Conservation (phyloP, 2,888 invertebrate species). For the Chrysotoxum bicinctum region DNA sequence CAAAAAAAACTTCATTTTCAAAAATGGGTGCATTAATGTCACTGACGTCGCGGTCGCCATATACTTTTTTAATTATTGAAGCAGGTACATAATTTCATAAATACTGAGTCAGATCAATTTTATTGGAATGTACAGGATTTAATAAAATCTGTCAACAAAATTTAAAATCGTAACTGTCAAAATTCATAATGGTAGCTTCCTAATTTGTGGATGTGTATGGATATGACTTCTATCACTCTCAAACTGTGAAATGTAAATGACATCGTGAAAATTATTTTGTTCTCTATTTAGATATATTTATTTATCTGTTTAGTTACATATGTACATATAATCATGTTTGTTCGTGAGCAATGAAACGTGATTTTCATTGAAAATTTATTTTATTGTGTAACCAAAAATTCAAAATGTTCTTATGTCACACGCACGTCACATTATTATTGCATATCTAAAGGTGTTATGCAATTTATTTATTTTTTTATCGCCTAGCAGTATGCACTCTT, state of each 20-base stretch:
- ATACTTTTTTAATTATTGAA: no score
- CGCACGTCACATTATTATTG: constrained; percentile 3
- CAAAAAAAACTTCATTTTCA: no score
- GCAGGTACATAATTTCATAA: no score
- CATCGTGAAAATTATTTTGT: no score
- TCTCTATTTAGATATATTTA: no score
- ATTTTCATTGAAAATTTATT: not conserved
- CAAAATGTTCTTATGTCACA: not conserved
- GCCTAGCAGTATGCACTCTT: constrained; percentile 23
- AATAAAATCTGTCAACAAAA: not conserved
- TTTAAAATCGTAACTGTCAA: not conserved
- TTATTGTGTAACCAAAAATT: not conserved
- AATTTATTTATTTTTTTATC: constrained; percentile 3
- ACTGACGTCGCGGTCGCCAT: no score
- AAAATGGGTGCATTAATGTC: no score
- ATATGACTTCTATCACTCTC: not conserved
- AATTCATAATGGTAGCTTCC: not conserved
- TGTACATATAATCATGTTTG: not conserved
- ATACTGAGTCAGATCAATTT: no score
- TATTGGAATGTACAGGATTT: no score
- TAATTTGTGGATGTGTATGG: not conserved
- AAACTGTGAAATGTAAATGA: not conserved
- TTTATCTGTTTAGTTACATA: not conserved
- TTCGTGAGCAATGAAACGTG: no score
- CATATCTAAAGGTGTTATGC: constrained; percentile 58